These are phyloP conservation scores for Notospermus geniculatus DNA, from an alignment of 1,140 invertebrate species.

Conservation along the genomic window DNA sequence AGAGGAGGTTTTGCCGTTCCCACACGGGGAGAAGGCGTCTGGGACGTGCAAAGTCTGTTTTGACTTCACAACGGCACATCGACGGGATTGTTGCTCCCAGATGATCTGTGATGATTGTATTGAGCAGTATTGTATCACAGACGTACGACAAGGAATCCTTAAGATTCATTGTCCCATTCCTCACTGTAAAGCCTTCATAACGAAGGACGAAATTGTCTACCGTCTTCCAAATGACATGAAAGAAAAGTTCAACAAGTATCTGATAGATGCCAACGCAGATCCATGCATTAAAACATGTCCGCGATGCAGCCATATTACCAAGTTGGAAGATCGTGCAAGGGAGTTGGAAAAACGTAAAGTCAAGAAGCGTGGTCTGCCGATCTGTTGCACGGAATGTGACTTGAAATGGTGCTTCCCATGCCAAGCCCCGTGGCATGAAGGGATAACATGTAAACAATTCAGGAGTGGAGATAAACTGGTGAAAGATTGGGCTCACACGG, in stretches of 20 bases:
- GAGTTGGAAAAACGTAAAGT: constrained; percentile 22
- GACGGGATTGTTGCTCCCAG: constrained; percentile 48
- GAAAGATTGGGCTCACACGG: constrained; percentile 54
- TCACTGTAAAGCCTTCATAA: constrained; percentile 41
- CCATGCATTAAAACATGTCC: constrained; percentile 56
- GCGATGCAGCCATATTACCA: constrained; percentile 44
- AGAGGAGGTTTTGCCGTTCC: not conserved
- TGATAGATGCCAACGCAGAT: constrained; percentile 53
- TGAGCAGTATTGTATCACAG: constrained; percentile 36
- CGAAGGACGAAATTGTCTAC: constrained; percentile 51
- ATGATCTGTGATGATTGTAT: constrained; percentile 51
- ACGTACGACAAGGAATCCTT: constrained; percentile 43
- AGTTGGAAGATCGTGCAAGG: constrained; percentile 7
- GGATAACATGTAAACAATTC: constrained; percentile 54
- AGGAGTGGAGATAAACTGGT: constrained; percentile 53
- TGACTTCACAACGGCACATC: constrained; percentile 36
- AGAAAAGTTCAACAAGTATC: constrained; percentile 49
- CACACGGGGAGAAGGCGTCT: not conserved
- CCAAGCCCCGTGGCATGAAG: constrained; percentile 55
- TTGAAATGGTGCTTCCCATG: constrained; percentile 57
- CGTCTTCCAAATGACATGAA: constrained; percentile 38
- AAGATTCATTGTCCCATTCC: constrained; percentile 51
- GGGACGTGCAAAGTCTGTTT: constrained; percentile 35
- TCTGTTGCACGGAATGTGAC: constrained; percentile 48
- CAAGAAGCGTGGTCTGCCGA: constrained; percentile 31